Evolutionary conservation across 1,140 invertebrate species (phyloP).

Genomic region (Globodera rostochiensis): DNA sequence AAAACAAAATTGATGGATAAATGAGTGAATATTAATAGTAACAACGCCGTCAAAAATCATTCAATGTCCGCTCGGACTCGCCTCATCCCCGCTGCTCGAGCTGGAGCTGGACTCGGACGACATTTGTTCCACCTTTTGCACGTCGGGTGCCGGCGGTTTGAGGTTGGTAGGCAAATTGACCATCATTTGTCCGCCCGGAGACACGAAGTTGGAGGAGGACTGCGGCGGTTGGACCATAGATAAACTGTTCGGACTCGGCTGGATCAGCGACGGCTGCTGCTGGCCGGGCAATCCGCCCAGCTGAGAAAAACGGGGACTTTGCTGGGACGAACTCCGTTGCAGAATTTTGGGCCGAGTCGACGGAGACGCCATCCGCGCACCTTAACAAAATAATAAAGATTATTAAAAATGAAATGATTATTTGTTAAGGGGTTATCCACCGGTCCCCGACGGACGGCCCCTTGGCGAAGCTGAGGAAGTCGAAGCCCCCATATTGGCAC

Average conservation of each 20-base stretch:
- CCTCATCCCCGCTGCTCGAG: slow-evolving; percentile 44
- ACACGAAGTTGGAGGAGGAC: slow-evolving; percentile 3
- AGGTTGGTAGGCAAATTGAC: slow-evolving; percentile 20
- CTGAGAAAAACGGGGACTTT: slow-evolving; percentile 20
- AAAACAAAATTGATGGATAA: neutral
- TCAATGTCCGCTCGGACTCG: slow-evolving; percentile 20
- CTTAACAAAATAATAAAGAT: neutral
- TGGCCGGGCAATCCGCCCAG: neutral
- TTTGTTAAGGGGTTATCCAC: neutral
- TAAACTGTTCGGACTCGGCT: slow-evolving; percentile 7
- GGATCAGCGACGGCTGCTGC: neutral
- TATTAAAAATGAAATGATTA: neutral
- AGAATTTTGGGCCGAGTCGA: slow-evolving; percentile 26
- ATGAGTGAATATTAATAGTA: neutral
- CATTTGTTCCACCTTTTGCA: slow-evolving; percentile 40
- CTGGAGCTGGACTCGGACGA: slow-evolving; percentile 47
- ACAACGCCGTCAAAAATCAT: too few species aligned
- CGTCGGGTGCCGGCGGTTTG: slow-evolving; percentile 17
- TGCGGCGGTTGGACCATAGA: slow-evolving; percentile 6
- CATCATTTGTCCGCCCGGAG: slow-evolving; percentile 4
- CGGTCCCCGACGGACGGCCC: slow-evolving; percentile 24
- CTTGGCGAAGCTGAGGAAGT: slow-evolving; percentile 18
- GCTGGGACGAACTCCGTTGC: slow-evolving; percentile 22
- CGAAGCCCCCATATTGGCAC: neutral
- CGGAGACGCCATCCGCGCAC: slow-evolving; percentile 26